Percentiles rank a stretch among this genome's conserved stretches.
phyloP scores from a whole-genome alignment of 2,888 invertebrate genomes.

The Arenicola marina region DNA sequence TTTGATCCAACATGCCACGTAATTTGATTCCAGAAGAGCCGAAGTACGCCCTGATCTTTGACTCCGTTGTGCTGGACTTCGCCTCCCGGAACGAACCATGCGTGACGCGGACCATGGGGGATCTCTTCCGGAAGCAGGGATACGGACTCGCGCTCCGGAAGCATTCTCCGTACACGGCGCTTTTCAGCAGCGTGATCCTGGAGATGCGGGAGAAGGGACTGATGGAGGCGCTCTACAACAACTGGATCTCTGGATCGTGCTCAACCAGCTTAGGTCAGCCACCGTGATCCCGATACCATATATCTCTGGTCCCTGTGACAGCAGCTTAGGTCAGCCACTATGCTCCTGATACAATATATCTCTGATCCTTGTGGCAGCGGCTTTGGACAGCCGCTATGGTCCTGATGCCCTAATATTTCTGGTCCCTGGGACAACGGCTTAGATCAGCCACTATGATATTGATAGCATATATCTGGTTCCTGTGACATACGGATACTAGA shows the following conservation, averaged over 20 bases:
- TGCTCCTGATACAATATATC: no score
- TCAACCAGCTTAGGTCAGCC: no score
- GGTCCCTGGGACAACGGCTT: no score
- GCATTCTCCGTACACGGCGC: conserved; percentile 20
- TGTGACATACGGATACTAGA: no score
- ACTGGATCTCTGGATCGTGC: conserved; percentile 34
- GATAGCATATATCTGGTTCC: no score
- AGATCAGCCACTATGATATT: no score
- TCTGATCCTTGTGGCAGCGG: no score
- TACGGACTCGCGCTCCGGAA: conserved; percentile 36
- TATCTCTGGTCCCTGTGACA: no score
- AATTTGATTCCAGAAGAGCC: not conserved
- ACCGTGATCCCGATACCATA: no score
- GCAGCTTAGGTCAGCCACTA: no score
- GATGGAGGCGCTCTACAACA: conserved; percentile 33
- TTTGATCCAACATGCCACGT: not conserved
- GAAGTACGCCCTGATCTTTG: not conserved
- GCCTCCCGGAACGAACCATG: not conserved
- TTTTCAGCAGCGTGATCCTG: conserved; percentile 36
- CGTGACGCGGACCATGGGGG: not conserved
- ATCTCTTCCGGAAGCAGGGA: conserved; percentile 14
- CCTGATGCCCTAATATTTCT: no score
- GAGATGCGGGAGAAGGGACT: conserved; percentile 34
- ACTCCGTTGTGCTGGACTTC: not conserved
- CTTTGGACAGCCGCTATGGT: no score